Percentiles rank a stretch among this genome's conserved stretches.
Evolutionary conservation across 2,888 invertebrate species (phyloP).

Genomic region (Opisthograptis luteolata): DNA sequence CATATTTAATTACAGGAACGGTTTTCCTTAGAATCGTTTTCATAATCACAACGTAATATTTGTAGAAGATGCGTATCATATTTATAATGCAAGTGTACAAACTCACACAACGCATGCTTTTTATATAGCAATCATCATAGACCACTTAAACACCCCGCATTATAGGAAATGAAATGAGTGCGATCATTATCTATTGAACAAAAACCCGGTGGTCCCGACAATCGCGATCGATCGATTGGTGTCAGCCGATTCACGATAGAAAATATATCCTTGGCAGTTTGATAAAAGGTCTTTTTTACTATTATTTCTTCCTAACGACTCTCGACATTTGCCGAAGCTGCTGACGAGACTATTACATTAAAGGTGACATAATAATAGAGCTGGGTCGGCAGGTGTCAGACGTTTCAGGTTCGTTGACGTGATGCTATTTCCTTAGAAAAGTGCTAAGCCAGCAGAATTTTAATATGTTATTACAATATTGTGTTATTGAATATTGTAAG

Average conservation of each 20-base stretch:
- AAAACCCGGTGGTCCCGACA: slow-evolving; percentile 47
- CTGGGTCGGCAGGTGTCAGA: slow-evolving; percentile 28
- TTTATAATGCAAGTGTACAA: slow-evolving; percentile 40
- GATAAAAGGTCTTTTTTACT: slow-evolving; percentile 31
- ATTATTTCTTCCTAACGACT: slow-evolving; percentile 33
- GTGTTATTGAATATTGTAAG: too few relatives aligned
- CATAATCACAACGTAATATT: slow-evolving; percentile 15
- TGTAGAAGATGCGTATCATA: slow-evolving; percentile 29
- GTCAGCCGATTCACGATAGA: slow-evolving; percentile 38
- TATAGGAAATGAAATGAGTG: slow-evolving; percentile 47
- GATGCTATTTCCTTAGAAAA: slow-evolving; percentile 19
- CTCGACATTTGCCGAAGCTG: slow-evolving; percentile 30
- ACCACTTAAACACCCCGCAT: slow-evolving; percentile 42
- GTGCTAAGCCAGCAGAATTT: slow-evolving; percentile 1
- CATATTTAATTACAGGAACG: slow-evolving; percentile 35
- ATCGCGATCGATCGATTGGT: slow-evolving; percentile 53
- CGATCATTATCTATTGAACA: slow-evolving; percentile 55
- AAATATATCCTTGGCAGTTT: slow-evolving; percentile 36
- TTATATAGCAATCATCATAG: slow-evolving; percentile 39
- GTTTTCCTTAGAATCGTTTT: too few relatives aligned
- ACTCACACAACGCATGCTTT: slow-evolving; percentile 40
- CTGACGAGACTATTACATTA: slow-evolving; percentile 29
- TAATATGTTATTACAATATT: neutral
- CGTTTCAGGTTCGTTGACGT: slow-evolving; percentile 26
- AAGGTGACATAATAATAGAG: slow-evolving; percentile 36